Base-by-base conservation (phyloP, 2,888 invertebrate genomes). In the Oconnorella tubifera region DNA sequence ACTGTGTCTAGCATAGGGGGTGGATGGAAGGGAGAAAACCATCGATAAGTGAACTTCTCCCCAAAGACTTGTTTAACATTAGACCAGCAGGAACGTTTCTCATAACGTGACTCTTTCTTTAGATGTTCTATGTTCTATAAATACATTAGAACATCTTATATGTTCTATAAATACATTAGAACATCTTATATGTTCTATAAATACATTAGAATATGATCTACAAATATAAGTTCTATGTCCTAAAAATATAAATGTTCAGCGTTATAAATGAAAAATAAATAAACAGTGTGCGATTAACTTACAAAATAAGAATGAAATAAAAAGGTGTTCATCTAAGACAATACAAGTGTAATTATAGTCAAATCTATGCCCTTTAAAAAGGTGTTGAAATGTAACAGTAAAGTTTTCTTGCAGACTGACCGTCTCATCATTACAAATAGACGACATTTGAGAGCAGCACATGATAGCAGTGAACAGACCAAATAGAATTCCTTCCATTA, bases 401-500 rank as follows among this genome's bases (percentile, higher is more conserved):
- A n/a, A n/a, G n/a, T n/a, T n/a, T n/a, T n/a, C n/a, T n/a, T n/a
- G n/a, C 40, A 40, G 40, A 60, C 66, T n/a, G 3, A 66, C 66
- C 2, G 66, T 66, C 51, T 66, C 33, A 48, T 66, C 66, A 4
- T 48, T 53, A 60, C 66, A 66, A 27, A 66, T 66, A 49, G 63
- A 33, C 3, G 40, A 27, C 33, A 66, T 32, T 31, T 66, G 66
- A n/a, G 63, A 59, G 23, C 59, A 56, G 32, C 66, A 66, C 66
- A 66, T 66, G 59, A 66, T 66, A 33, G 66, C 63, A 0, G 66
- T 66, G 51, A 66, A 66, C 1, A 66, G 53, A 25, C 63, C 63
- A 23, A 66, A 66, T 56, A 66, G n/a, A 23, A 66, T 40, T 10
- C 63, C 56, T 40, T 66, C 66, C 25, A 66, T 25, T 27, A 63